phyloP scores from a whole-genome alignment of 2,888 invertebrate species.

The Euplagia quadripunctaria region DNA sequence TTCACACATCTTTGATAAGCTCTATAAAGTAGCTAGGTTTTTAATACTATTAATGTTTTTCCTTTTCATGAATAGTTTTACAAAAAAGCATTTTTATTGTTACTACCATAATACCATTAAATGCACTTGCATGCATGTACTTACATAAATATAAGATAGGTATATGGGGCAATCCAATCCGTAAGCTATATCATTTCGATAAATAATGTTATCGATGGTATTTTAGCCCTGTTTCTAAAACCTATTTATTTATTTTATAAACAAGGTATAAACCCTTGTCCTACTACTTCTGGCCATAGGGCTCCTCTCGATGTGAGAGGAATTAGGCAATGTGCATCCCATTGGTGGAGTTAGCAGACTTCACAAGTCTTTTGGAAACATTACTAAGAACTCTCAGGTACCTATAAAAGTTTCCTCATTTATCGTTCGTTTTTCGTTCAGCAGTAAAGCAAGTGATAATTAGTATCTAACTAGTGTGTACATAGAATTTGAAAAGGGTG shows the following conservation, averaged over 20 bases:
- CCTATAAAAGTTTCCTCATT: not conserved
- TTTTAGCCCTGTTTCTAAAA: too few relatives aligned
- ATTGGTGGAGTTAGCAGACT: not conserved
- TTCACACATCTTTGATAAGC: constrained; percentile 35
- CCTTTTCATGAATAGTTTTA: not conserved
- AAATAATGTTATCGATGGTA: too few relatives aligned
- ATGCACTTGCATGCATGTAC: too few relatives aligned
- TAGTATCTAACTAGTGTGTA: not conserved
- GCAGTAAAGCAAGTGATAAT: not conserved
- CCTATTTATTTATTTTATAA: not conserved
- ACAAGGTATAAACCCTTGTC: too few relatives aligned
- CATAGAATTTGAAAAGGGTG: not conserved
- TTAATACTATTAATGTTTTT: not conserved
- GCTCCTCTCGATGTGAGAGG: not conserved
- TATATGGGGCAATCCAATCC: too few relatives aligned
- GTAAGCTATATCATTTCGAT: too few relatives aligned
- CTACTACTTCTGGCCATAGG: not conserved
- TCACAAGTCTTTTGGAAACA: not conserved
- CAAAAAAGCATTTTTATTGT: too few relatives aligned
- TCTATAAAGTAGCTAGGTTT: constrained; percentile 10
- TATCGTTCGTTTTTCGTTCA: too few relatives aligned
- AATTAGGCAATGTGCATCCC: not conserved
- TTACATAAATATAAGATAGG: too few relatives aligned
- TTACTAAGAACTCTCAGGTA: not conserved
- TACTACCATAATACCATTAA: too few relatives aligned